A percentile compares a stretch with the other conserved stretches of the same genome.
These are phyloP conservation scores for honey bee (Apis mellifera) DNA, from an alignment of 1,140 invertebrate genomes.

Conservation along the genomic window Amel_HAv3.1 CM009931.2:17635001-17635500, in stretches of 20 bases:
- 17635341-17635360: constrained; percentile 26
- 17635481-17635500: too few relatives aligned
- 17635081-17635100: constrained; percentile 34
- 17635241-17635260: constrained; percentile 64
- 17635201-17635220: constrained; percentile 52
- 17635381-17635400: constrained; percentile 32
- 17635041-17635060: constrained; percentile 6
- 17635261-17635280: constrained; percentile 77
- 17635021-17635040: background rate
- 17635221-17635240: constrained; percentile 73
- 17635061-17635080: constrained; percentile 44
- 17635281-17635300: constrained; percentile 61
- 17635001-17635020: background rate
- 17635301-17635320: constrained; percentile 36
- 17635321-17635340: constrained; percentile 12
- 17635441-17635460: too few relatives aligned
- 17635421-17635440: background rate
- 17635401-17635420: constrained; percentile 39
- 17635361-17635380: constrained; percentile 30
- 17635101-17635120: constrained; percentile 82
- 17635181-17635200: constrained; percentile 62
- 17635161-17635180: constrained; percentile 76
- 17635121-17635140: constrained; percentile 60
- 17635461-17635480: too few relatives aligned
- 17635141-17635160: constrained; percentile 71